A percentile compares a stretch with the other conserved stretches of the same genome.
Conservation (phyloP, 1,140 invertebrate genomes). For the Aphis craccivora region DNA sequence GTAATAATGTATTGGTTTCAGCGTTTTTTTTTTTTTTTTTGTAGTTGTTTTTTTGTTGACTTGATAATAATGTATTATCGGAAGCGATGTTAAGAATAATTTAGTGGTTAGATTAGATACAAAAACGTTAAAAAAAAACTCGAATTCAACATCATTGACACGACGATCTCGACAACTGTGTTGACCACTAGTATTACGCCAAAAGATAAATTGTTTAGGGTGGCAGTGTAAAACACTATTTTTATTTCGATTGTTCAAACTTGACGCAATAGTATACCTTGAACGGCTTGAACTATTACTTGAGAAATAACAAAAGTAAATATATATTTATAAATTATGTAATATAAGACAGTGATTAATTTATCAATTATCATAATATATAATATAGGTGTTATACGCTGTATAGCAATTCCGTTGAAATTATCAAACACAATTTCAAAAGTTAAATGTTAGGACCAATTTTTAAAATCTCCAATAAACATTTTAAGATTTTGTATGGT, state of each 20-base stretch:
- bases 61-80: not conserved
- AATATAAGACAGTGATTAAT: not conserved
- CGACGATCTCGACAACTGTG: not conserved
- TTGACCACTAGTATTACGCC: not conserved
- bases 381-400: not conserved
- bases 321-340: not conserved
- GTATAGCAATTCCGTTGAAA: not conserved
- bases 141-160: not conserved
- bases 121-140: not conserved
- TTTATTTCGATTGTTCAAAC: not conserved
- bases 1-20: conserved; percentile 19
- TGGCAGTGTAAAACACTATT: not conserved
- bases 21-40: not conserved
- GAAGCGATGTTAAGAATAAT: not conserved
- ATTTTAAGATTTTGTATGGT: not conserved
- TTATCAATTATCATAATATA: no score
- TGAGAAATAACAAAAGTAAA: not conserved
- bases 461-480: not conserved
- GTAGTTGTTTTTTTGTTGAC: not conserved
- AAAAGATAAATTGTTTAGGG: not conserved
- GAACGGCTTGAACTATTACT: not conserved
- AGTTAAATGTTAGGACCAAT: not conserved
- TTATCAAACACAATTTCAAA: not conserved
- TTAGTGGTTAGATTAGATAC: not conserved
- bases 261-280: not conserved